These are phyloP conservation scores for Chrysopilus asiliformis DNA, from an alignment of 2,888 invertebrate species.

Conservation along the genomic window DNA sequence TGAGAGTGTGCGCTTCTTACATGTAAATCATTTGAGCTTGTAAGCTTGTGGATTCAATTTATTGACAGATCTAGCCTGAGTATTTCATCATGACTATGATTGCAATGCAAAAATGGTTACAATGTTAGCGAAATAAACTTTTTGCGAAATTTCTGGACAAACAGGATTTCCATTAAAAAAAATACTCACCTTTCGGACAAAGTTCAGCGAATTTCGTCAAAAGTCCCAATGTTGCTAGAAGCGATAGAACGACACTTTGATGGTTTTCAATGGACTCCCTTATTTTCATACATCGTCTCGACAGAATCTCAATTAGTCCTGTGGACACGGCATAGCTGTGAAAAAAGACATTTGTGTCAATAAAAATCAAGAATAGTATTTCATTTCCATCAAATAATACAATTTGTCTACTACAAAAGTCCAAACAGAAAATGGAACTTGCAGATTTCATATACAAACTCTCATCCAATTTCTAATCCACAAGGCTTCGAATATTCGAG, in stretches of 20 bases:
- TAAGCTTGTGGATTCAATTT: too few relatives aligned
- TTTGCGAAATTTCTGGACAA: too few relatives aligned
- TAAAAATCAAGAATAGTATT: conserved; percentile 8
- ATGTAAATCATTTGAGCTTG: too few relatives aligned
- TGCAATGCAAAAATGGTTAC: conserved; percentile 2
- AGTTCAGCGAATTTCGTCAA: conserved; percentile 35
- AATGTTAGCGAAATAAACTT: too few relatives aligned
- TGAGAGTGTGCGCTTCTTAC: too few relatives aligned
- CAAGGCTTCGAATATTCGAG: neutral
- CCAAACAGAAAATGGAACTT: neutral
- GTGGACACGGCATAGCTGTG: conserved; percentile 64
- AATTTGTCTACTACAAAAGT: neutral
- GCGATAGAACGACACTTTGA: conserved; percentile 32
- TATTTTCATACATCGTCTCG: conserved; percentile 54
- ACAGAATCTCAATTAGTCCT: conserved; percentile 65
- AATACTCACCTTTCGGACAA: conserved; percentile 31
- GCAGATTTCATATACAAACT: conserved; percentile 4
- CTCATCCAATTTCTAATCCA: neutral
- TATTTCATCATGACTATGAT: neutral
- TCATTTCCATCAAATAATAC: neutral
- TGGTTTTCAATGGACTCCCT: conserved; percentile 45
- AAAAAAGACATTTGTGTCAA: conserved; percentile 21
- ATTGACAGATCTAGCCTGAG: too few relatives aligned
- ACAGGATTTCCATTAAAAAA: neutral
- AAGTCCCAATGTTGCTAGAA: conserved; percentile 34